phyloP scores from a whole-genome alignment of 2,797 vertebrate genomes.

The Poliocrania exsul region DNA sequence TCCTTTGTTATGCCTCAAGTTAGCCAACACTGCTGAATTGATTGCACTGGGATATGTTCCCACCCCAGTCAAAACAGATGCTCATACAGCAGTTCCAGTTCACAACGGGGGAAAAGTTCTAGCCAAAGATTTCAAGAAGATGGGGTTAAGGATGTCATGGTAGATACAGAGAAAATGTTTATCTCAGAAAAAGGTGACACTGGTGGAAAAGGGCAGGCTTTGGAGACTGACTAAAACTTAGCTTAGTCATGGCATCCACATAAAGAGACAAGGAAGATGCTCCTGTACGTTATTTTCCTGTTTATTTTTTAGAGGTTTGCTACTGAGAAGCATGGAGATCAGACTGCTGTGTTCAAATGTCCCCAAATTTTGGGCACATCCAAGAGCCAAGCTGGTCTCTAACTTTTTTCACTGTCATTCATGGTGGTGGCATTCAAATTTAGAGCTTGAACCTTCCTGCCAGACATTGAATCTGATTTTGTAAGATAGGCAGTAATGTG shows the following conservation, averaged over 20 bases:
- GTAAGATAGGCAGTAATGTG: conserved; percentile 48
- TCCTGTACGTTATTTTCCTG: background rate
- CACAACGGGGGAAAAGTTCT: background rate
- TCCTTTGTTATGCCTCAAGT: background rate
- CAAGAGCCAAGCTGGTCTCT: background rate
- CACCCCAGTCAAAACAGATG: background rate
- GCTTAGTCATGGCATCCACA: background rate
- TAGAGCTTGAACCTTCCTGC: conserved; percentile 30
- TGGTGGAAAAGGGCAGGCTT: background rate
- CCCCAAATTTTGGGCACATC: background rate
- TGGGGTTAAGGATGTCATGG: background rate
- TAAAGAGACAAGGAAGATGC: background rate
- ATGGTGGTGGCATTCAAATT: conserved; percentile 24
- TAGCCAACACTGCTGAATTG: background rate
- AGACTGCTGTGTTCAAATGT: background rate
- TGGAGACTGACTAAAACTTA: background rate
- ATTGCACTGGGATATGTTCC: background rate
- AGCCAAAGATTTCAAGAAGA: background rate
- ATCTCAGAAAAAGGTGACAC: background rate
- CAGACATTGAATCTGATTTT: conserved; percentile 52
- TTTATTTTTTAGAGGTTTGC: background rate
- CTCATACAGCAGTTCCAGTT: background rate
- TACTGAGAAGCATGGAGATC: background rate
- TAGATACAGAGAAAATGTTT: background rate
- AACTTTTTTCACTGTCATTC: background rate